Evolutionary conservation across 1,140 invertebrate genomes (phyloP).

Genomic region (Ips typographus): DNA sequence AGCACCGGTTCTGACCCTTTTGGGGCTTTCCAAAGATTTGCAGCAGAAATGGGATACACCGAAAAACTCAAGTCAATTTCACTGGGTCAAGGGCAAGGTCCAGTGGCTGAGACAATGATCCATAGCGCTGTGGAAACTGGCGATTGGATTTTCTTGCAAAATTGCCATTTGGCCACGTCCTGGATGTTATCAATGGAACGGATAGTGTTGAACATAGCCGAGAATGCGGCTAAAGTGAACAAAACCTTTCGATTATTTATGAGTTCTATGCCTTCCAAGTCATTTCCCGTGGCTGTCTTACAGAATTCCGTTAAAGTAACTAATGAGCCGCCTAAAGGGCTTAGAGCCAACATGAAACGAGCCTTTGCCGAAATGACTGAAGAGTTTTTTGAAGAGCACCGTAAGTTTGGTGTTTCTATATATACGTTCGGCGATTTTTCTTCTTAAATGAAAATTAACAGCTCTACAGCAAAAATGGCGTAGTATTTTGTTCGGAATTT

Average conservation of each 20-base stretch:
- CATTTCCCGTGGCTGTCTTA: slow-evolving; percentile 87
- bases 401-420: slow-evolving; percentile 53
- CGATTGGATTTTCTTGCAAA: slow-evolving; percentile 86
- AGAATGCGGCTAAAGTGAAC: slow-evolving; percentile 64
- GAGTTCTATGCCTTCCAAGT: slow-evolving; percentile 81
- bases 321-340: slow-evolving; percentile 88
- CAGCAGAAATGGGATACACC: slow-evolving; percentile 74
- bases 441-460: not conserved
- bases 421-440: no score
- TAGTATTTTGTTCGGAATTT: slow-evolving; percentile 74
- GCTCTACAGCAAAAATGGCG: slow-evolving; percentile 73
- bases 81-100: slow-evolving; percentile 86
- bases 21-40: slow-evolving; percentile 75
- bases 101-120: slow-evolving; percentile 80
- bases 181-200: slow-evolving; percentile 82
- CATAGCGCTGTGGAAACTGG: slow-evolving; percentile 68
- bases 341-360: slow-evolving; percentile 77
- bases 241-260: slow-evolving; percentile 79
- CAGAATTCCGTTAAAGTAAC: slow-evolving; percentile 93
- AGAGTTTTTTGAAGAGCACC: slow-evolving; percentile 79
- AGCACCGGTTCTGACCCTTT: slow-evolving; percentile 91
- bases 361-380: slow-evolving; percentile 76
- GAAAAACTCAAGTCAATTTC: slow-evolving; percentile 82
- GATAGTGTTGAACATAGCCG: slow-evolving; percentile 68
- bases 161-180: slow-evolving; percentile 88